These are phyloP conservation scores for Varanus salvator DNA, from an alignment of 2,113 vertebrate species.

Conservation along the genomic window DNA sequence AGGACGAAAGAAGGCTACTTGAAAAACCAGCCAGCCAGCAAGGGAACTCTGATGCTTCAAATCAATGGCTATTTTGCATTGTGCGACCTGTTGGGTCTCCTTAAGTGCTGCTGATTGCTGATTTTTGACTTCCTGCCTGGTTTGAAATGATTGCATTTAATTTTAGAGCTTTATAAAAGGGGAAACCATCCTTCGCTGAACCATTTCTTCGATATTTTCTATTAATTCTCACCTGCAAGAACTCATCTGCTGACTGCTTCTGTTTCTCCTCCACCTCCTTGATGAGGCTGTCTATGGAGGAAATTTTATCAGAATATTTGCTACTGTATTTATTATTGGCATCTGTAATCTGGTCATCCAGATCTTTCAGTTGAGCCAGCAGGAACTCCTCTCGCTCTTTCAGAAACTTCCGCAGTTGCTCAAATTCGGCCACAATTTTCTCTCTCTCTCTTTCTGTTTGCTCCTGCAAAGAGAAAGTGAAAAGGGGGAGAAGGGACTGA, in stretches of 20 bases:
- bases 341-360: slow-evolving; percentile 34
- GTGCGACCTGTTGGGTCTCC: no score
- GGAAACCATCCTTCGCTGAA: neutral
- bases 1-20: no score
- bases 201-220: neutral
- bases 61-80: no score
- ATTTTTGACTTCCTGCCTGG: no score
- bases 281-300: slow-evolving; percentile 19
- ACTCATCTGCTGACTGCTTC: slow-evolving; percentile 46
- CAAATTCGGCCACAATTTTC: slow-evolving; percentile 29
- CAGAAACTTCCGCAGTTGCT: slow-evolving; percentile 48
- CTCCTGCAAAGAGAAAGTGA: neutral
- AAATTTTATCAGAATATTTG: neutral
- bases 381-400: slow-evolving; percentile 50
- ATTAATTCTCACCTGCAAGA: slow-evolving; percentile 53
- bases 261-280: slow-evolving; percentile 60
- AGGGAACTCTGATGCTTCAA: no score
- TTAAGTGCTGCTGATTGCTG: no score
- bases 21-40: no score
- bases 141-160: no score
- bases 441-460: slow-evolving; percentile 34
- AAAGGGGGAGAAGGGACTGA: neutral
- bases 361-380: slow-evolving; percentile 42
- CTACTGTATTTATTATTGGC: neutral
- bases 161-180: no score